These are phyloP conservation scores for Pteronotus mesoamericanus DNA, from an alignment of 2,797 vertebrate genomes.

Conservation along the genomic window DNA sequence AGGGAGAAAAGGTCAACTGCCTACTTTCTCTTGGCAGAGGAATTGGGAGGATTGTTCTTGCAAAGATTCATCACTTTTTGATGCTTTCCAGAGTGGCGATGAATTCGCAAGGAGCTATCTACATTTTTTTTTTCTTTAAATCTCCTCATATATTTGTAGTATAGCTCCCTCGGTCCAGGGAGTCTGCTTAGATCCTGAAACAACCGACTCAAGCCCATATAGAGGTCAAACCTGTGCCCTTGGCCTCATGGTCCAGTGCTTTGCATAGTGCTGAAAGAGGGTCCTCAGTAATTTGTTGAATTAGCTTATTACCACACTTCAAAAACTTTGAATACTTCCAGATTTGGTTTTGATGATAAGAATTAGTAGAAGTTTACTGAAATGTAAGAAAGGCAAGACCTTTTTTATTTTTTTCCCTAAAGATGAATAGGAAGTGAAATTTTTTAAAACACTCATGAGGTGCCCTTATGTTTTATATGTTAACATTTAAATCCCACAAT, in stretches of 20 bases:
- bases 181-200: not conserved
- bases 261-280: not conserved
- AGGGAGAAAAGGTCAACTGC: slow-evolving; percentile 68
- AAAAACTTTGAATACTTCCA: not conserved
- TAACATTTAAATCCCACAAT: slow-evolving; percentile 51
- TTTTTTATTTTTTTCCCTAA: not conserved
- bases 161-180: not conserved
- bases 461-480: slow-evolving; percentile 47
- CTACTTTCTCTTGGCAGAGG: slow-evolving; percentile 63
- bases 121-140: not conserved
- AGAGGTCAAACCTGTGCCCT: not conserved
- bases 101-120: slow-evolving; percentile 57
- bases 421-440: not conserved
- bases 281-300: not conserved
- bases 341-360: slow-evolving; percentile 7
- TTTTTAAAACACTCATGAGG: not conserved
- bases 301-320: not conserved
- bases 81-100: slow-evolving; percentile 65
- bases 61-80: slow-evolving; percentile 67
- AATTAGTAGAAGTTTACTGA: not conserved
- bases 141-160: not conserved
- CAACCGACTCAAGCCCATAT: not conserved
- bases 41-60: slow-evolving; percentile 12
- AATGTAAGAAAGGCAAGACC: not conserved
- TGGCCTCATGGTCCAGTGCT: not conserved